Evolutionary conservation across 30 jellyfish, hydroid and myxozoan genomes (phyloP).

Genomic region (Aurelia aurita): DNA sequence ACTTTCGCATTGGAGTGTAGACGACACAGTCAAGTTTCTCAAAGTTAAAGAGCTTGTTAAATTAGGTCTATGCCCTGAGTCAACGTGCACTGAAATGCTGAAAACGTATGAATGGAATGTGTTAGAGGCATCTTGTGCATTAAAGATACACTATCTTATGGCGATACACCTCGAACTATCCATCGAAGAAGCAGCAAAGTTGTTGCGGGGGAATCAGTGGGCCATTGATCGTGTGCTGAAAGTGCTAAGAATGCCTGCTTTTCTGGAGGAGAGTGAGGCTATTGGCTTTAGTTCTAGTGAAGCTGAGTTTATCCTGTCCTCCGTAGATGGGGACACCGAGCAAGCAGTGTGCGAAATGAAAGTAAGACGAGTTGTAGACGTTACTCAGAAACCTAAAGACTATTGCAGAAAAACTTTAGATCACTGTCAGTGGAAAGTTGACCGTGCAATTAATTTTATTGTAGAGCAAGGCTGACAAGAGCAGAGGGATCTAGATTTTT

Average conservation of each 20-base stretch:
- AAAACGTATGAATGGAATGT: slow-evolving; percentile 65
- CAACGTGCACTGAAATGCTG: slow-evolving; percentile 45
- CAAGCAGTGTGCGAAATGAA: slow-evolving; percentile 70
- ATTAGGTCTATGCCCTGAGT: slow-evolving; percentile 46
- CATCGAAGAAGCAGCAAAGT: slow-evolving; percentile 39
- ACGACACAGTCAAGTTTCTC: slow-evolving; percentile 44
- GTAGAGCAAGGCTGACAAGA: slow-evolving; percentile 3
- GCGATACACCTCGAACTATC: slow-evolving; percentile 58
- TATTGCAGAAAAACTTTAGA: slow-evolving; percentile 64
- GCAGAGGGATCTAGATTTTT: no score
- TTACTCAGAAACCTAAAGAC: slow-evolving; percentile 79
- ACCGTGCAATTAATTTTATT: slow-evolving; percentile 67
- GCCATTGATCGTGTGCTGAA: slow-evolving; percentile 37
- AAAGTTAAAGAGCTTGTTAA: slow-evolving; percentile 32
- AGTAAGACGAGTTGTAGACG: slow-evolving; percentile 72
- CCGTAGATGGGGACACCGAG: slow-evolving; percentile 30
- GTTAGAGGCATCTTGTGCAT: slow-evolving; percentile 48
- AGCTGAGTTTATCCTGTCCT: slow-evolving; percentile 14
- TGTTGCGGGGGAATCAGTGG: slow-evolving; percentile 56
- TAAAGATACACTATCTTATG: slow-evolving; percentile 55
- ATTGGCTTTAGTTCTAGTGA: slow-evolving; percentile 34
- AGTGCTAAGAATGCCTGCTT: slow-evolving; percentile 9
- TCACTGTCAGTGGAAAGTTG: slow-evolving; percentile 86
- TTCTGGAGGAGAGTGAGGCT: slow-evolving; percentile 11
- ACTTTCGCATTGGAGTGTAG: slow-evolving; percentile 35